Conservation (phyloP, 2,113 vertebrate genomes). For the Campylomormyrus tamandua region DNA sequence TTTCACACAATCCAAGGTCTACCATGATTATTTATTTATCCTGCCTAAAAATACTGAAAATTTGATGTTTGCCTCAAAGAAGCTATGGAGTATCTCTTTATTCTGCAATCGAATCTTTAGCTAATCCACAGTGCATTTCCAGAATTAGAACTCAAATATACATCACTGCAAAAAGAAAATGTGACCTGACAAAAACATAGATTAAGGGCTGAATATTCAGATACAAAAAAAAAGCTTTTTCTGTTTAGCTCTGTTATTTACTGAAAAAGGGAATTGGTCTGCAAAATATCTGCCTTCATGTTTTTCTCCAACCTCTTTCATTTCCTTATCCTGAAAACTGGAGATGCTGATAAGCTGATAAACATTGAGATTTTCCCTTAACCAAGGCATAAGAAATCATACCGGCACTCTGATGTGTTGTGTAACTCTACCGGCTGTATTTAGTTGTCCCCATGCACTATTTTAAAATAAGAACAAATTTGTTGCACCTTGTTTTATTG, state of each 20-base stretch:
- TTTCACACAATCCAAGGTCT: not conserved
- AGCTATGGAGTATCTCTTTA: not conserved
- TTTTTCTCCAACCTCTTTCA: not conserved
- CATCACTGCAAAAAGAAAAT: not conserved
- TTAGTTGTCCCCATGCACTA: not conserved
- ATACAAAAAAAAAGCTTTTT: not conserved
- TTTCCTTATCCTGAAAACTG: not conserved
- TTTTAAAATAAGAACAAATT: constrained; percentile 4
- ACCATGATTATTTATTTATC: not conserved
- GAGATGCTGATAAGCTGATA: not conserved
- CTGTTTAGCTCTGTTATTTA: not conserved
- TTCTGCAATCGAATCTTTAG: not conserved
- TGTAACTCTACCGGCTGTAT: not conserved
- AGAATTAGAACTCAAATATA: not conserved
- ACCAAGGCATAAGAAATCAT: not conserved
- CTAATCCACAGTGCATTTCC: not conserved
- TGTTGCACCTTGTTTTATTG: not conserved
- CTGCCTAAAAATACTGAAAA: not conserved
- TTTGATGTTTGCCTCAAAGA: constrained; percentile 2
- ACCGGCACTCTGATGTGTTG: not conserved
- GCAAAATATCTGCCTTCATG: not conserved
- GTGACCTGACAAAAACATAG: not conserved
- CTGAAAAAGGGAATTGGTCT: not conserved
- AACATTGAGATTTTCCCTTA: not conserved
- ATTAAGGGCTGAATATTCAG: not conserved